These are phyloP conservation scores for Lepisosteus oculatus DNA, from an alignment of 2,113 vertebrate species.

Conservation along the genomic window DNA sequence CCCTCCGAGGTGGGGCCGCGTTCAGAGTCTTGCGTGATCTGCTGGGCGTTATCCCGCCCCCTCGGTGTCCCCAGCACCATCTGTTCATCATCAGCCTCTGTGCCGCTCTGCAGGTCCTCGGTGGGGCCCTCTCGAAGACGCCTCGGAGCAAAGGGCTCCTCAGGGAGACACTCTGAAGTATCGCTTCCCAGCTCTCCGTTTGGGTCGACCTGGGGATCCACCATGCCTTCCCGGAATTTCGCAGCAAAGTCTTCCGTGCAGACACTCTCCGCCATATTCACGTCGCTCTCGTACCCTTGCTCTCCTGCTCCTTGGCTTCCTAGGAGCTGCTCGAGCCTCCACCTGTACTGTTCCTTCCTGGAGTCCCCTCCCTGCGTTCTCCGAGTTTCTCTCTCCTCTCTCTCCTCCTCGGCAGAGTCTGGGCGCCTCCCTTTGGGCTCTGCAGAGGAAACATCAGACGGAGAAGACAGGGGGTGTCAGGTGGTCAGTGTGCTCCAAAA, in stretches of 20 bases:
- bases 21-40: neutral
- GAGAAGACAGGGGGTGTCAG: too few species aligned
- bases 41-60: accelerated
- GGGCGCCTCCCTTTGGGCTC: too few species aligned
- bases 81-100: too few species aligned
- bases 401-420: neutral
- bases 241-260: constrained; percentile 69
- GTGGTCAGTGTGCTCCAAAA: too few species aligned
- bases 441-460: too few species aligned
- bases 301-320: constrained; percentile 21
- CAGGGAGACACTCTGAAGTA: neutral
- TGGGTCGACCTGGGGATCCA: constrained; percentile 35
- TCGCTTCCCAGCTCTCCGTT: constrained; percentile 15
- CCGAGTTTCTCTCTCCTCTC: neutral
- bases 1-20: neutral
- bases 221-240: constrained; percentile 58
- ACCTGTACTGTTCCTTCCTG: constrained; percentile 50
- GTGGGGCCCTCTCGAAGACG: neutral
- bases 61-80: neutral
- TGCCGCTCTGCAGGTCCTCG: neutral
- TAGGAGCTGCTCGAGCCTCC: constrained; percentile 56
- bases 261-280: constrained; percentile 59
- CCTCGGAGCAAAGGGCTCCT: neutral
- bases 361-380: constrained; percentile 25
- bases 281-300: constrained; percentile 21